Percentiles rank a stretch among this genome's conserved stretches.
Evolutionary conservation across 1,140 invertebrate species (phyloP).

Genomic region (Lucilia cuprina): DNA sequence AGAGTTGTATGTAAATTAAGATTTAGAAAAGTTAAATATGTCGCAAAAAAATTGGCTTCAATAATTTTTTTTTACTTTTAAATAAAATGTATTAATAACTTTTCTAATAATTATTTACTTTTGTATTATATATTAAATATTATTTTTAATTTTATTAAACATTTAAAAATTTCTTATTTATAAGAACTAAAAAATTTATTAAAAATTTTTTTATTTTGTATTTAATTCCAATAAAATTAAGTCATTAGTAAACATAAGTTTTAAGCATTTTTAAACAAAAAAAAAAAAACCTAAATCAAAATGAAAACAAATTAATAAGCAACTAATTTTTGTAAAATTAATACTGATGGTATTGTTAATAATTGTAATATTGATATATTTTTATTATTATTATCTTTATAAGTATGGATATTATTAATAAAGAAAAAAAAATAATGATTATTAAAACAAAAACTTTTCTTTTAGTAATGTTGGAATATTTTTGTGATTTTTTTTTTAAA

Average conservation of each 20-base stretch:
- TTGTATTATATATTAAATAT: neutral
- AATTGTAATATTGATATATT: neutral
- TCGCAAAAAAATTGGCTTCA: neutral
- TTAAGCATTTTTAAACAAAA: neutral
- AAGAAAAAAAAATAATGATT: neutral
- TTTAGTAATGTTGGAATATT: too few species aligned
- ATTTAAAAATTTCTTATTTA: neutral
- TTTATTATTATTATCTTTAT: neutral
- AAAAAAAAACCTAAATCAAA: neutral
- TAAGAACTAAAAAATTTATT: neutral
- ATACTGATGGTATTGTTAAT: neutral
- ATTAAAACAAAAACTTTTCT: neutral
- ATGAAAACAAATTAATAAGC: neutral
- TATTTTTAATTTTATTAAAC: neutral
- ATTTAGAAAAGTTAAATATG: neutral
- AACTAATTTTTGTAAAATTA: slow-evolving; percentile 10
- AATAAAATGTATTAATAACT: neutral
- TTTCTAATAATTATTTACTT: neutral
- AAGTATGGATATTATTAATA: neutral
- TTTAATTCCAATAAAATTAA: neutral
- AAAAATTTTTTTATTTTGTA: neutral
- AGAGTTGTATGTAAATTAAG: neutral
- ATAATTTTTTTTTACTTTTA: neutral
- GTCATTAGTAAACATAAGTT: neutral
- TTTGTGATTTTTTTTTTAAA: too few species aligned